Conservation (phyloP, 2,113 vertebrate genomes). For the Mus pahari region DNA sequence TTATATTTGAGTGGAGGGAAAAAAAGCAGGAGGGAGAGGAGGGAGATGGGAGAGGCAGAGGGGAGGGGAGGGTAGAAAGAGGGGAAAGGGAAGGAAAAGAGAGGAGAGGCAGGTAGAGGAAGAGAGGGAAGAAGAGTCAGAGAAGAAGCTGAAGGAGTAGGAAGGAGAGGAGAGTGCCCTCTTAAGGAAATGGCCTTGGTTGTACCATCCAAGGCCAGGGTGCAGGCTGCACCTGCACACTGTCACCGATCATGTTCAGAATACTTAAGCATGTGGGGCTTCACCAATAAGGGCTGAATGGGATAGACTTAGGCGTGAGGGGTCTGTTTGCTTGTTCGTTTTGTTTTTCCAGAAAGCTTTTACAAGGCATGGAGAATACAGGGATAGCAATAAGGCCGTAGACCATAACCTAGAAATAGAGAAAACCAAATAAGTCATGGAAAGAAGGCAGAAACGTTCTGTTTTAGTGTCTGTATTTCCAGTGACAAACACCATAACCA, state of each 20-base stretch:
- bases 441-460: not conserved
- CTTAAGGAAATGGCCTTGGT: not conserved
- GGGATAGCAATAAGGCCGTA: not conserved
- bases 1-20: not conserved
- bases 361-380: not conserved
- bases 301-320: not conserved
- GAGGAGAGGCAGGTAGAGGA: too few species aligned
- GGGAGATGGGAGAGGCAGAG: not conserved
- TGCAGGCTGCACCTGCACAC: not conserved
- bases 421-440: not conserved
- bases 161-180: not conserved
- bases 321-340: too few species aligned
- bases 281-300: not conserved
- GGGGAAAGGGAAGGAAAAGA: not conserved
- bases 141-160: too few species aligned
- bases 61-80: not conserved
- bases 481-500: not conserved
- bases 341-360: not conserved
- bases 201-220: not conserved
- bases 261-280: not conserved
- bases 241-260: not conserved
- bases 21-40: not conserved
- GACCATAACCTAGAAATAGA: not conserved
- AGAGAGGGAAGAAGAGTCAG: not conserved
- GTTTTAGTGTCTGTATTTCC: not conserved